Evolutionary conservation across 2,888 invertebrate genomes (phyloP), one percentile per base, ranked within the genome.

Genomic region (Phymatocera aterrima): DNA sequence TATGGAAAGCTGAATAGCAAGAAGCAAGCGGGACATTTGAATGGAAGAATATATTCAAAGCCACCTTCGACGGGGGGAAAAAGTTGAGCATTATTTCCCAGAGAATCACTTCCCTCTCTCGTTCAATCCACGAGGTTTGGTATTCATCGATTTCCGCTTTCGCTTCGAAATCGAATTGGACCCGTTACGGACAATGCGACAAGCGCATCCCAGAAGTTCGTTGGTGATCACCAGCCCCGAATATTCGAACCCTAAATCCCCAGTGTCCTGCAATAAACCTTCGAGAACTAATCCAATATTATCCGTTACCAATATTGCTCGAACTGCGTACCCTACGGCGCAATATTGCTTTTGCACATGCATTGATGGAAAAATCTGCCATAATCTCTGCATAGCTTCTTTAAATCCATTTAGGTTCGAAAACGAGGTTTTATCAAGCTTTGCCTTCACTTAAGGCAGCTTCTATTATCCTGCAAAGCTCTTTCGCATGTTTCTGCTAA

Each of bases 131-230:
- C 31, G n/a, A 15, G 18, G n/a, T 48, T 43, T 43, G 51, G 48
- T 51, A 72, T 34, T 51, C 48, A 72, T 72, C 72, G 72, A 72
- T 72, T 72, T 72, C 51, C 48, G 18, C 72, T 72, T 72, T 72
- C 34, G 21, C 48, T 72, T 72, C 48, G 72, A 51, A 72, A 72
- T 72, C 48, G 31, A 72, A 72, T 72, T 72, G 72, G 48, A 72
- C 18, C 48, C 28, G 72, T 72, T 72, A 72, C 48, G 72, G 72
- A 72, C 72, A 72, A 72, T 72, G 72, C 48, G 72, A 72, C 48
- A 31, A 48, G 51, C 70, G 70, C 51, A 48, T 72, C 72, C 48
- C 48, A 72, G 72, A 72, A 72, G 72, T 75, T 75, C 40, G 37
- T 40, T 21, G 57, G 43, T 75, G 48, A 72, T 72, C 72, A 40